Conservation (phyloP, 1,140 invertebrate genomes). For the Rhyzopertha dominica region DNA sequence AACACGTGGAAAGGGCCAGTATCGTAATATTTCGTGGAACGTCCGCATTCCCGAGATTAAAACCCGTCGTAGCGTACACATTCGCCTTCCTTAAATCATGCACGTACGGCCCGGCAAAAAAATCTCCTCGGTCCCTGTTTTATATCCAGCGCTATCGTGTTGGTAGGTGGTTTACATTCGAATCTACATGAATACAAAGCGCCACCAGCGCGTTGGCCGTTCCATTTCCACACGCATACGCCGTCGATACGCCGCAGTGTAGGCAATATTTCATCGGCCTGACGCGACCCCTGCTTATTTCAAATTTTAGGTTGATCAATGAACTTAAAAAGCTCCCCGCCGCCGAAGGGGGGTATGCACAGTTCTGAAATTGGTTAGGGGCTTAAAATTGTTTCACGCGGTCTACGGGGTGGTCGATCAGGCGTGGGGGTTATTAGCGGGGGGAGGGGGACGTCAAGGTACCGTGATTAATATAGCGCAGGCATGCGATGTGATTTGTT, state of each 20-base stretch:
- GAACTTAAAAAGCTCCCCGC: constrained; percentile 32
- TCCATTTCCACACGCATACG: constrained; percentile 22
- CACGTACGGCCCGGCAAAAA: constrained; percentile 14
- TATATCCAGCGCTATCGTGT: constrained; percentile 25
- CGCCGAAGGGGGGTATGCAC: constrained; percentile 15
- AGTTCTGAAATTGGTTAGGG: constrained; percentile 20
- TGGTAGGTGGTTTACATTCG: constrained; percentile 28
- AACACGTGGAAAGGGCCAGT: too few species aligned
- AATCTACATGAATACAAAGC: constrained; percentile 25
- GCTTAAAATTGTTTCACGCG: constrained; percentile 34
- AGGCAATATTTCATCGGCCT: constrained; percentile 28
- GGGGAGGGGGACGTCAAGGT: constrained; percentile 30
- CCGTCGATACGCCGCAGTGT: constrained; percentile 21
- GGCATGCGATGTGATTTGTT: constrained; percentile 38
- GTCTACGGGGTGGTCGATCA: constrained; percentile 25
- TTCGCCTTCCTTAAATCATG: constrained; percentile 20
- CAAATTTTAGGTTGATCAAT: constrained; percentile 36
- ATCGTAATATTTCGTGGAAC: too few species aligned
- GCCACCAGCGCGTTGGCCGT: constrained; percentile 10
- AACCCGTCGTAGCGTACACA: constrained; percentile 8
- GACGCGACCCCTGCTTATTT: constrained; percentile 28
- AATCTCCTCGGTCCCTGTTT: constrained; percentile 20
- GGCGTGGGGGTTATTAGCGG: constrained; percentile 23
- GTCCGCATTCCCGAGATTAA: too few species aligned
- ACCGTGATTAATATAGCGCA: constrained; percentile 36